Evolutionary conservation across 2,113 vertebrate species (phyloP), one percentile per base, ranked within the genome.

Genomic region (Clarias gariepinus): DNA sequence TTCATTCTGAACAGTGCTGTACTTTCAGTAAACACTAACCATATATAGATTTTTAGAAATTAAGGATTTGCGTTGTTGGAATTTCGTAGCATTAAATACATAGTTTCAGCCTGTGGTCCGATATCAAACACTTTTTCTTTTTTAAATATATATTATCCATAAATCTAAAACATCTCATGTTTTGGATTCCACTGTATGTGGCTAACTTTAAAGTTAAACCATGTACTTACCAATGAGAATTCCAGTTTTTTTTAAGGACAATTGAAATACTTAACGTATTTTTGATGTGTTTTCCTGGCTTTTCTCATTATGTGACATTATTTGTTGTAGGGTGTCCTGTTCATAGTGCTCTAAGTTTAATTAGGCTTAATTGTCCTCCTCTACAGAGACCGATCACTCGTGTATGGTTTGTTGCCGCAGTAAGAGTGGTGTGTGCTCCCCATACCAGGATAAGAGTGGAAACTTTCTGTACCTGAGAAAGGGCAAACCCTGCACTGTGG

Each of bases 401-500:
- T 99, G 98, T 93, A 97, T 96, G 87, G 97, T 99, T 81, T 99
- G 98, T 91, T 99, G 98, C 88, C 93, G 96, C 28, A 92, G 94
- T 7, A 15, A 57, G 12, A 52, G 88, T 0, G 96, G 96, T 23
- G 88, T 91, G 0, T 99, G 97, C 33, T 74, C 90, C 0, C 97
- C 98, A 0, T 96, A 96, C 0, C 86, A 93, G 0, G 92, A 96
- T 6, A 3, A 83, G 0, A 88, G 86, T 0, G 89, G 94, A 0
- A 86, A 91, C 80, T 96, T 95, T 92, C 90, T 97, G 53, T 98
- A 96, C 89, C 92, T 99, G 90, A 95, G 97, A 69, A 99, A 98
- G 88, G 98, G 98, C 18, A 99, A 99, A 90, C 97, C 98, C 0
- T 99, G 98, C 85, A 98, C 98, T 0, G 98, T 99, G 81, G 98